Evolutionary conservation across 2,113 vertebrate species (phyloP), one percentile per base, ranked within the genome.

Genomic region (Gadus chalcogrammus): DNA sequence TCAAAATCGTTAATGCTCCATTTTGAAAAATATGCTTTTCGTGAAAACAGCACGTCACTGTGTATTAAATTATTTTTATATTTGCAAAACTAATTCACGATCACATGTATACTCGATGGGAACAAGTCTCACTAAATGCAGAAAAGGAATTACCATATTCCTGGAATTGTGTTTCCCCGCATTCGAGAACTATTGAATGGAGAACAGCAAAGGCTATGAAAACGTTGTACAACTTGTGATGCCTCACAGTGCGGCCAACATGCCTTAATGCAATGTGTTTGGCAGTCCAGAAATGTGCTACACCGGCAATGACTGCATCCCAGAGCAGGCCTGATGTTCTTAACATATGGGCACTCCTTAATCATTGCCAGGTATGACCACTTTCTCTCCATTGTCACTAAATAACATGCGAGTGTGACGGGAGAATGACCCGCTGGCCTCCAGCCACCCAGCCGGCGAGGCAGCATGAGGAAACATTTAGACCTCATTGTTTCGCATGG

Each of bases 381-480:
- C 24, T 64, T 61, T 67, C 18, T 58, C 65, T 70, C 53, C 66
- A 64, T 22, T 70, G 20, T 65, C 68, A 68, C 70, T 27, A 64
- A 68, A 68, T 66, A 63, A 68, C 61, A 69, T 71, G 55, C 52
- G 64, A 48, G 62, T 69, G 60, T 68, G 66, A 68, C 65, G 60
- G 61, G 9, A 15, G 59, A 67, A 67, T 59, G 56, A 65, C 31
- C 67, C 68, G 3, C 35, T 70, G 78, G 76, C 71, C 42, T 62
- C 1, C 12, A 61, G 77, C 73, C 79, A 17, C 56, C 38, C 20
- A 20, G 64, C 70, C 65, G 56, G 68, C 38, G 68, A 52, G 74
- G 22, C 20, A 42, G 65, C 74, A 79, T 74, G 61, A 70, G 74
- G 73, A 85, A 85, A 78, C 65, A 22, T 71, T 85, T 76, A 76